phyloP scores from a whole-genome alignment of 2,797 vertebrate genomes.

The Coregonus suidteri region DNA sequence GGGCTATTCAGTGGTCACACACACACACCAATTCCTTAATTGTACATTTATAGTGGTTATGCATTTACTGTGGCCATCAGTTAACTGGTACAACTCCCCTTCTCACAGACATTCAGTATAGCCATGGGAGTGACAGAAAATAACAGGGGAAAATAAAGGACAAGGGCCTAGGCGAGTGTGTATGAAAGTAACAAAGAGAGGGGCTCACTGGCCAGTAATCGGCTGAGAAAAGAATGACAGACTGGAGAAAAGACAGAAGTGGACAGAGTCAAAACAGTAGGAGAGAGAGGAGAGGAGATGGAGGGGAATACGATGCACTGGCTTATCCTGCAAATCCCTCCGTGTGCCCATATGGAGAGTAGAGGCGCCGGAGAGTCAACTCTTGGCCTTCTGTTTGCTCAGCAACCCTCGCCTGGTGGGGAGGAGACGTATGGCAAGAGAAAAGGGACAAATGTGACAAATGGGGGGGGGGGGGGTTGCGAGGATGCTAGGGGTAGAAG shows the following conservation, averaged over 20 bases:
- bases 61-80: too few relatives aligned
- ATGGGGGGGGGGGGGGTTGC: slow-evolving; percentile 43
- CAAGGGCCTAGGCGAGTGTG: background rate
- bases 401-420: slow-evolving; percentile 63
- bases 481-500: slow-evolving; percentile 40
- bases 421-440: slow-evolving; percentile 39
- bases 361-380: slow-evolving; percentile 61
- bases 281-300: slow-evolving; percentile 59
- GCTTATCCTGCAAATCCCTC: slow-evolving; percentile 76
- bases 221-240: background rate
- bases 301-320: slow-evolving; percentile 78
- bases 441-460: slow-evolving; percentile 37
- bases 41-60: too few relatives aligned
- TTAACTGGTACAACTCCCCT: too few relatives aligned
- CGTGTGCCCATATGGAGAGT: slow-evolving; percentile 60
- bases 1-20: too few relatives aligned
- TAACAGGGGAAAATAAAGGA: background rate
- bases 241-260: background rate
- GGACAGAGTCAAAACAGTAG: background rate
- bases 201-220: background rate
- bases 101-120: too few relatives aligned
- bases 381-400: slow-evolving; percentile 71
- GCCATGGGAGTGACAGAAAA: background rate
- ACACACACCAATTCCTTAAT: too few relatives aligned
- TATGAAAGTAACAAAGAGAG: background rate